Percentiles rank a stretch among this genome's conserved stretches.
Evolutionary conservation across 30 jellyfish, hydroid and myxozoan species (phyloP).

Genomic region (Hydractinia echinata): DNA sequence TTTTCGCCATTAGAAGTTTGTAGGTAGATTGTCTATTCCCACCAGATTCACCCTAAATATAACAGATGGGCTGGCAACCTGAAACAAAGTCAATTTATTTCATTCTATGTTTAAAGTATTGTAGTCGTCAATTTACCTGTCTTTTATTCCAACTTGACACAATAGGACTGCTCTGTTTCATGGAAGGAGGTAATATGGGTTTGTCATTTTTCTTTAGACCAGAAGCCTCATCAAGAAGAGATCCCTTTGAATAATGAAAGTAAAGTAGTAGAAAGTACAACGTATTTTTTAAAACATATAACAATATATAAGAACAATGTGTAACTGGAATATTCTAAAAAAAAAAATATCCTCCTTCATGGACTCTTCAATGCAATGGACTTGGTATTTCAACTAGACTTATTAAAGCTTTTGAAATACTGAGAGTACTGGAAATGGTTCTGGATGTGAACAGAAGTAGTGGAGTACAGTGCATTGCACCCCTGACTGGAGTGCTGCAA

Average conservation of each 20-base stretch:
- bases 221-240: conserved; percentile 70
- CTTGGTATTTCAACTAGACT: no score
- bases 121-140: conserved; percentile 29
- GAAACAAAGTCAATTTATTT: not conserved
- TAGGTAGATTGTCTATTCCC: conserved; percentile 33
- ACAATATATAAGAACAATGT: no score
- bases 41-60: not conserved
- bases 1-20: conserved; percentile 72
- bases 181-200: conserved; percentile 59
- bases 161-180: conserved; percentile 52
- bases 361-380: no score
- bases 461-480: no score
- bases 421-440: no score
- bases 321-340: no score
- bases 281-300: no score
- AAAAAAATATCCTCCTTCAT: not conserved
- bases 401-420: no score
- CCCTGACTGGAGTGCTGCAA: no score
- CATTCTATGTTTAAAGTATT: no score
- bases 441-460: no score
- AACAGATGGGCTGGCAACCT: not conserved
- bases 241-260: conserved; percentile 38
- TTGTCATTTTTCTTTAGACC: conserved; percentile 59
- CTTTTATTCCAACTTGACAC: conserved; percentile 87
- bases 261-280: not conserved